These are phyloP conservation scores for Psococerastis gibbosa DNA, from an alignment of 2,888 invertebrate genomes.

Conservation along the genomic window DNA sequence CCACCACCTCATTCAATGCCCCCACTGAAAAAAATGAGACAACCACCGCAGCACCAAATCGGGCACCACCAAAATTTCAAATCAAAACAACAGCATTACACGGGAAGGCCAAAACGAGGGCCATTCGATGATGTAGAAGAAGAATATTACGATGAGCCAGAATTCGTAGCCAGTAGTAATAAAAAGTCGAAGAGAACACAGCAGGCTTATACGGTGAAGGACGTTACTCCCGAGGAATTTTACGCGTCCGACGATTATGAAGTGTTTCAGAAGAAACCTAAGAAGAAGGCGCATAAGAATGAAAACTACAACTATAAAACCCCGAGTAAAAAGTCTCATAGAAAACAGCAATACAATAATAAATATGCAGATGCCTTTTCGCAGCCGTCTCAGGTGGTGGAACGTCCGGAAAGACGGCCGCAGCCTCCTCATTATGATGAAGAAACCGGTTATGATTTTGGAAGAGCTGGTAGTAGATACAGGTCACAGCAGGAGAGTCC, in stretches of 20 bases:
- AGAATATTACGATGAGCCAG: not conserved
- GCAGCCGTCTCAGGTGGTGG: not conserved
- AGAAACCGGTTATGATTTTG: conserved; percentile 2
- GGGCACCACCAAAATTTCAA: too few species aligned
- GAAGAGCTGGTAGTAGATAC: not conserved
- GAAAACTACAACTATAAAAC: not conserved
- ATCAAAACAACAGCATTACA: too few species aligned
- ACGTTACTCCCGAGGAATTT: conserved; percentile 7
- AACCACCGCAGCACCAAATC: not conserved
- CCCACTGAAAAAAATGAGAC: not conserved
- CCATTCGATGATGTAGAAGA: not conserved
- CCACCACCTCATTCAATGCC: not conserved
- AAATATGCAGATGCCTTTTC: not conserved
- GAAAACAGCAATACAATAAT: not conserved
- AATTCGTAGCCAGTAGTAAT: not conserved
- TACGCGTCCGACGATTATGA: not conserved
- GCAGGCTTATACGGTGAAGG: not conserved
- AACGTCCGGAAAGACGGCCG: not conserved
- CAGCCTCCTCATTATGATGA: not conserved
- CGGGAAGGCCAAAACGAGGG: not conserved
- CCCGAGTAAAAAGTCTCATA: not conserved
- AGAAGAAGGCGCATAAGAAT: not conserved
- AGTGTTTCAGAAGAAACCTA: not conserved
- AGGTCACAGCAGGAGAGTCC: not conserved
- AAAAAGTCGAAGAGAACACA: not conserved